These are phyloP conservation scores for Acrocyrtus sp. DNA, from an alignment of 2,888 invertebrate species.

Conservation along the genomic window DNA sequence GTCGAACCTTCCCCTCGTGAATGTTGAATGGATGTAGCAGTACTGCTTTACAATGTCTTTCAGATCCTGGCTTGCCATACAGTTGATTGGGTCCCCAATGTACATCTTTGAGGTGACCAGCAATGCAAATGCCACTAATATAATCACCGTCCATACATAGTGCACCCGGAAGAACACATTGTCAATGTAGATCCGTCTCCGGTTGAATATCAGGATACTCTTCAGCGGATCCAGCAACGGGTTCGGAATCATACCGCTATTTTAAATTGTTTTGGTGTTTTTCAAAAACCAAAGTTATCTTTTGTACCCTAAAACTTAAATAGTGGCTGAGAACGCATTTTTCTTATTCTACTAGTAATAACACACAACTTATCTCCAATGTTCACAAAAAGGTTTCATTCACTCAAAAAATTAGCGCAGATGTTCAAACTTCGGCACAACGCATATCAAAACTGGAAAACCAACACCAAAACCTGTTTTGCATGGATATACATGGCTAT, in stretches of 20 bases:
- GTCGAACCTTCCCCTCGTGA: conserved; percentile 49
- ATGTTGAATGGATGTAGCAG: conserved; percentile 58
- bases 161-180: conserved; percentile 51
- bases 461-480: no score
- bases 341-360: no score
- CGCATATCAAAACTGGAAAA: no score
- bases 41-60: conserved; percentile 55
- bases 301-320: no score
- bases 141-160: conserved; percentile 48
- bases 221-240: conserved; percentile 50
- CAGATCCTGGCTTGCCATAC: conserved; percentile 50
- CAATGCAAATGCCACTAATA: conserved; percentile 39
- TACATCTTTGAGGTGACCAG: conserved; percentile 56
- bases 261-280: background rate
- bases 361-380: background rate
- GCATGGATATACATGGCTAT: no score
- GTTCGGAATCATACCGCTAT: conserved; percentile 42
- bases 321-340: no score
- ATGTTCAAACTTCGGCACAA: no score
- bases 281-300: background rate
- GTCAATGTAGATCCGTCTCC: conserved; percentile 53
- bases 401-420: no score
- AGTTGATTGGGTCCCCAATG: conserved; percentile 56
- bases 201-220: conserved; percentile 47
- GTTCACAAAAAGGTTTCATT: background rate